Evolutionary conservation across 2,888 invertebrate species (phyloP).

Genomic region (Troides oblongomaculatus): DNA sequence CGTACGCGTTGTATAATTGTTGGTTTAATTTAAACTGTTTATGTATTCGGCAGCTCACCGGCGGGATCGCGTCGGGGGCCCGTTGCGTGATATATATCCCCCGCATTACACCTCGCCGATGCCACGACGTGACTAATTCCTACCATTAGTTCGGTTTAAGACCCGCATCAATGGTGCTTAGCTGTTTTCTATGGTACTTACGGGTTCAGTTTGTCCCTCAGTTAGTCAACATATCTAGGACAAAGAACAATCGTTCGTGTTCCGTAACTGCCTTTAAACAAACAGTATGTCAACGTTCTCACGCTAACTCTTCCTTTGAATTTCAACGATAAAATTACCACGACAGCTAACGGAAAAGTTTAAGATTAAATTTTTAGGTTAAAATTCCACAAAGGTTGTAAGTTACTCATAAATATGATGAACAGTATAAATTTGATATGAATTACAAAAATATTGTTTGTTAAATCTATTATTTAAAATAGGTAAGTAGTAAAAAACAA

Average conservation of each 20-base stretch:
- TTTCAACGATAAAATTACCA: slow-evolving; percentile 1
- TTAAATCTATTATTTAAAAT: too few species aligned
- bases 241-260: neutral
- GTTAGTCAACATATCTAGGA: neutral
- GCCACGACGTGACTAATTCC: slow-evolving; percentile 20
- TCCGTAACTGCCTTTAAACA: neutral
- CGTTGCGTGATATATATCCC: slow-evolving; percentile 36
- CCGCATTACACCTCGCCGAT: slow-evolving; percentile 12
- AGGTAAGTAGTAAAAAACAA: too few species aligned
- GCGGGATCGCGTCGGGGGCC: slow-evolving; percentile 8
- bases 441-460: too few species aligned
- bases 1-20: slow-evolving; percentile 36
- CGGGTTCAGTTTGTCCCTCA: neutral
- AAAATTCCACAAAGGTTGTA: neutral
- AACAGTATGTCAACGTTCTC: neutral
- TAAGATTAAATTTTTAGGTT: neutral
- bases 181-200: slow-evolving; percentile 1
- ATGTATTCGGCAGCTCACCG: slow-evolving; percentile 47
- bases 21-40: slow-evolving; percentile 59
- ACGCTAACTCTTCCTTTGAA: slow-evolving; percentile 6
- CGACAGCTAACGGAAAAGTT: neutral
- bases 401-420: too few species aligned
- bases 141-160: slow-evolving; percentile 18
- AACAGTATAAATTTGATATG: too few species aligned
- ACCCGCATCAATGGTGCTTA: slow-evolving; percentile 6